phyloP scores from a whole-genome alignment of 2,797 vertebrate species.

The Chelonia mydas region DNA sequence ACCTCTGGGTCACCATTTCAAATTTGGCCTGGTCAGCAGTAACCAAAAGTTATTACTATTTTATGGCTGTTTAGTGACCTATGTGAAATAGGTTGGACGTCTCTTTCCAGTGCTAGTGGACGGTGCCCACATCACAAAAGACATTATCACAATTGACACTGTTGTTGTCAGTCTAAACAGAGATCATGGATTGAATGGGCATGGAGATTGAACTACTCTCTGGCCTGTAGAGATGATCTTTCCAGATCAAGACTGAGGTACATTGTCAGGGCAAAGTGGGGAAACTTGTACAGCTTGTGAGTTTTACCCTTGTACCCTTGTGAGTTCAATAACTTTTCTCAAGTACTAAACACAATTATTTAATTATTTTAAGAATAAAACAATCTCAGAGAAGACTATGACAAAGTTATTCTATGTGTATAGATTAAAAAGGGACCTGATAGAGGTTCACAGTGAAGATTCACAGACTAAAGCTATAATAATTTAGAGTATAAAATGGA shows the following conservation, averaged over 20 bases:
- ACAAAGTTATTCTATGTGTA: neutral
- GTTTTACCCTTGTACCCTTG: neutral
- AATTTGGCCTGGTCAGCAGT: slow-evolving; percentile 29
- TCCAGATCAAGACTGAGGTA: neutral
- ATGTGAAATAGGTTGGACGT: neutral
- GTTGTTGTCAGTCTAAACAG: neutral
- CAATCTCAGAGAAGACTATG: neutral
- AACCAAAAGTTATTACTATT: neutral
- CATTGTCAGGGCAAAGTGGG: fast-evolving
- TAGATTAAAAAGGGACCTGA: neutral
- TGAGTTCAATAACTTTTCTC: neutral
- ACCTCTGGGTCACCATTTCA: slow-evolving; percentile 40
- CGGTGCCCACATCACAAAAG: neutral
- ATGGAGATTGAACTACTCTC: fast-evolving
- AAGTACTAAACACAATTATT: neutral
- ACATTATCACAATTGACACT: fast-evolving
- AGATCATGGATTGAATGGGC: fast-evolving
- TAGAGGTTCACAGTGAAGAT: neutral
- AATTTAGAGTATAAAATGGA: neutral
- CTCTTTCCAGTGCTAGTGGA: neutral
- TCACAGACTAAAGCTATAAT: neutral
- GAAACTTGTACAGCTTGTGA: neutral
- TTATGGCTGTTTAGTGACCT: neutral
- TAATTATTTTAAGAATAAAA: too few relatives aligned
- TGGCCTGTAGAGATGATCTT: neutral